Percentiles rank a stretch among this genome's conserved stretches.
Conservation (phyloP, 2,888 invertebrate species). For the Cephus runcator region DNA sequence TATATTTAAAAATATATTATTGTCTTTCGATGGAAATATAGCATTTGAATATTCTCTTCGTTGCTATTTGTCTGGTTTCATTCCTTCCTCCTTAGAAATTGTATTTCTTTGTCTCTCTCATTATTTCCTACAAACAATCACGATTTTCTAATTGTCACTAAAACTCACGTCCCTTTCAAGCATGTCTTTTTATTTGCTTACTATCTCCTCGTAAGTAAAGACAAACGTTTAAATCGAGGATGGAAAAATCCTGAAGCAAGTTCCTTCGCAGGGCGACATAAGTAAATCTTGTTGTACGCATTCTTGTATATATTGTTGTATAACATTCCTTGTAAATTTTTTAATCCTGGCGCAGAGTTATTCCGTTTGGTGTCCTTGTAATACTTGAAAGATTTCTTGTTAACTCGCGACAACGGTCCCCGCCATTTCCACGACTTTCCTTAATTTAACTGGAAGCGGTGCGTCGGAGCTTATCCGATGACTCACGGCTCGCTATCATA, state of each 20-base stretch:
- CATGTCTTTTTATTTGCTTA: neutral
- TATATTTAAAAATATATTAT: constrained; percentile 64
- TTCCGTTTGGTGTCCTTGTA: constrained; percentile 15
- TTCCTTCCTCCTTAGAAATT: neutral
- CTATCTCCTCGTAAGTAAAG: neutral
- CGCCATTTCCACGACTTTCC: neutral
- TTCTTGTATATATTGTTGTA: neutral
- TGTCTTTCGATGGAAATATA: constrained; percentile 64
- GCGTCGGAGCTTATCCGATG: neutral
- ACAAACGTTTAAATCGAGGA: neutral
- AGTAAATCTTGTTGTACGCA: neutral
- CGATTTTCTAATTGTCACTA: neutral
- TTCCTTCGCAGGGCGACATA: neutral
- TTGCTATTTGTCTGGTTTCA: constrained; percentile 4
- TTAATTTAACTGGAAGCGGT: neutral
- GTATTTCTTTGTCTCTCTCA: neutral
- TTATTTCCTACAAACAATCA: neutral
- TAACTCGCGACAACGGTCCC: constrained; percentile 15
- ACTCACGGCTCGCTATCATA: constrained; percentile 50
- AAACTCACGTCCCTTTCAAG: neutral
- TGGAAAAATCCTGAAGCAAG: neutral
- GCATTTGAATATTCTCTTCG: constrained; percentile 44
- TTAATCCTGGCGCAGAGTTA: neutral
- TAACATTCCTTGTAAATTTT: neutral
- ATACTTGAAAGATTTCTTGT: constrained; percentile 21